Evolutionary conservation across 2,113 vertebrate species (phyloP).

Genomic region (Ceyx margarethae): DNA sequence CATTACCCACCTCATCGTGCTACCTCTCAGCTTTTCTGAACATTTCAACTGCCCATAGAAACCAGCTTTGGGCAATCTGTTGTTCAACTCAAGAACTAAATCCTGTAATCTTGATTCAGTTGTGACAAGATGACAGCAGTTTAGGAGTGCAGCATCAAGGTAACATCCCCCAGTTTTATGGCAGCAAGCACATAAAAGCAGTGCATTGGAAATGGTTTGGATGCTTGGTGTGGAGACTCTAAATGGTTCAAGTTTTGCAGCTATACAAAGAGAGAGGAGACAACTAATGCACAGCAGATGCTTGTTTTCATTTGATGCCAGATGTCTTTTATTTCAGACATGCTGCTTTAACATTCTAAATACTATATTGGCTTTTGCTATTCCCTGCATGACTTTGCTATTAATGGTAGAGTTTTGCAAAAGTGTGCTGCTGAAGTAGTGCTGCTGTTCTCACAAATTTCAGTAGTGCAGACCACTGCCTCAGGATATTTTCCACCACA

Average conservation of each 20-base stretch:
- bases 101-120: background rate
- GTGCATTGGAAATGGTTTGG: background rate
- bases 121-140: background rate
- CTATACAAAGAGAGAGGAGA: background rate
- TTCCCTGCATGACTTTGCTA: background rate
- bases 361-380: background rate
- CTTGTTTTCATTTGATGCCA: background rate
- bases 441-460: background rate
- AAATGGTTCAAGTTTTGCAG: background rate
- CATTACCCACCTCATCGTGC: background rate
- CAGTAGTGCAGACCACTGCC: background rate
- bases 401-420: background rate
- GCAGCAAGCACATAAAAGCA: background rate
- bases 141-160: background rate
- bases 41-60: background rate
- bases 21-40: background rate
- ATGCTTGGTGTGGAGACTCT: background rate
- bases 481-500: constrained; percentile 40
- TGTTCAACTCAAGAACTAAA: background rate
- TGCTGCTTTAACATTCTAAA: background rate
- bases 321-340: background rate
- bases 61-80: background rate
- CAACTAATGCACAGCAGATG: background rate
- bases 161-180: background rate
- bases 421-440: background rate